A percentile compares a stretch with the other conserved stretches of the same genome.
phyloP scores from a whole-genome alignment of 2,113 vertebrate species.

The Nycticryphes semicollaris region DNA sequence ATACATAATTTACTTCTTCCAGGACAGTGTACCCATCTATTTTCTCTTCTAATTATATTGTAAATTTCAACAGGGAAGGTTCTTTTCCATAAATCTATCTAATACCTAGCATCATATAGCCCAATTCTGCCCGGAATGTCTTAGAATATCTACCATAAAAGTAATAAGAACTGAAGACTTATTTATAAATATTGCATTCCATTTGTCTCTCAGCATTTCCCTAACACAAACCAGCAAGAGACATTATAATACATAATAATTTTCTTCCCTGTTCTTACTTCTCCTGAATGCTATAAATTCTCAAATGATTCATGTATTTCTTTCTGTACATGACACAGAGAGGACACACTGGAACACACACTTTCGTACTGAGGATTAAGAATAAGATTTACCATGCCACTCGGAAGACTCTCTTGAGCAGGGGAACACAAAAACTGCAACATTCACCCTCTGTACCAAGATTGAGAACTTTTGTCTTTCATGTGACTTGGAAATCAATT shows the following conservation, averaged over 20 bases:
- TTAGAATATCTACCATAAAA: background rate
- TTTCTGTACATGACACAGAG: background rate
- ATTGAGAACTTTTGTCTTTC: conserved; percentile 51
- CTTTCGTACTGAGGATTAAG: background rate
- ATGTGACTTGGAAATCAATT: conserved; percentile 62
- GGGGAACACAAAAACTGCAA: background rate
- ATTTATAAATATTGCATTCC: background rate
- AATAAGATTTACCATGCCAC: background rate
- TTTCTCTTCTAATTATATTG: conserved; percentile 15
- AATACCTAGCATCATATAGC: background rate
- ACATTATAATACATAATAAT: background rate
- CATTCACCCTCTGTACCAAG: background rate
- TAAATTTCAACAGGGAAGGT: conserved; percentile 13
- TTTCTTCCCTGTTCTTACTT: background rate
- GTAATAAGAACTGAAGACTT: background rate
- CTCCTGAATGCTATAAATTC: background rate
- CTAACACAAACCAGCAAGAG: background rate
- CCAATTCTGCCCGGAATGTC: background rate
- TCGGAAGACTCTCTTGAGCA: background rate
- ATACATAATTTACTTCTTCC: background rate
- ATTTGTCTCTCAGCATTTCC: background rate
- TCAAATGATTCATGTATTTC: background rate
- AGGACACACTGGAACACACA: background rate
- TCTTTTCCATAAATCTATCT: background rate
- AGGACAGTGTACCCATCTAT: background rate